Evolutionary conservation across 2,888 invertebrate genomes (phyloP).

Genomic region (Troides helena): DNA sequence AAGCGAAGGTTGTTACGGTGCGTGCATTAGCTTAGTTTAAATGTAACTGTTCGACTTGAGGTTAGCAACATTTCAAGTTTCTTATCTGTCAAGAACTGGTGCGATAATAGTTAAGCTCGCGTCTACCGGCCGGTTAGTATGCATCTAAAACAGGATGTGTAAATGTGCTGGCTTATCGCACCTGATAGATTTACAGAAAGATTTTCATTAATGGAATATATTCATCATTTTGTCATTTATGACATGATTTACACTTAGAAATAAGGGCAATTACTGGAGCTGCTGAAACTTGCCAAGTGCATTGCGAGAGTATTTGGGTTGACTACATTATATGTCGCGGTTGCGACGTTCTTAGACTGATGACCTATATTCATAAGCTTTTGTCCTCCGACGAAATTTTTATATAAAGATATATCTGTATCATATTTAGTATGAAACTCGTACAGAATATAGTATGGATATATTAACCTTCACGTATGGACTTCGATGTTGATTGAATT

Average conservation of each 20-base stretch:
- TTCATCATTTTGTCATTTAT: neutral
- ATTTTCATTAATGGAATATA: neutral
- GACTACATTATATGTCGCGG: constrained; percentile 1
- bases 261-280: neutral
- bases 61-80: constrained; percentile 24
- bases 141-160: constrained; percentile 21
- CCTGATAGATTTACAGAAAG: constrained; percentile 4
- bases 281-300: constrained; percentile 22
- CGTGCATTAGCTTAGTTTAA: constrained; percentile 29
- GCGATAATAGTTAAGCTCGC: constrained; percentile 26
- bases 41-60: constrained; percentile 28
- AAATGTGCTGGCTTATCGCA: constrained; percentile 16
- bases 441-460: too few relatives aligned
- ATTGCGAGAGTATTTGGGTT: constrained; percentile 4
- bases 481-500: too few relatives aligned
- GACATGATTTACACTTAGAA: neutral
- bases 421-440: neutral
- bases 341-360: neutral
- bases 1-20: constrained; percentile 18
- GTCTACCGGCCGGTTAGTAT: constrained; percentile 22
- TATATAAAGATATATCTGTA: neutral
- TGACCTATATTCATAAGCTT: constrained; percentile 23
- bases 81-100: constrained; percentile 31
- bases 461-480: too few relatives aligned
- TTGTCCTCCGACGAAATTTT: constrained; percentile 7